Percentiles rank a stretch among this genome's conserved stretches.
phyloP scores from a whole-genome alignment of 2,888 invertebrate genomes.

The Timandra comae region DNA sequence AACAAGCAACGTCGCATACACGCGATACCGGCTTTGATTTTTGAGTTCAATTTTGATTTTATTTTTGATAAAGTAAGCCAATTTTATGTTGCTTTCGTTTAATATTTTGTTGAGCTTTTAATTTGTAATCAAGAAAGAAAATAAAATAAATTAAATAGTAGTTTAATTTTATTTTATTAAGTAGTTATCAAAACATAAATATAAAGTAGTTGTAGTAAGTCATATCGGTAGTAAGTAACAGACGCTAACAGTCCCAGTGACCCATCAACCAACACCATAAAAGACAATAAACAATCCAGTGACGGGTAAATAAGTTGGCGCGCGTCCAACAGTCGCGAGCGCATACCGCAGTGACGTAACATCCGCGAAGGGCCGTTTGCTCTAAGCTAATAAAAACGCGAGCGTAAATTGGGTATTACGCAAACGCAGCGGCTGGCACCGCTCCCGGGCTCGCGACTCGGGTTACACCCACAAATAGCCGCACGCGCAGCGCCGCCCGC shows the following conservation, averaged over 20 bases:
- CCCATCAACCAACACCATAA: constrained; percentile 68
- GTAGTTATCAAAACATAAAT: too few species aligned
- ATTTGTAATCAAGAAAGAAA: too few species aligned
- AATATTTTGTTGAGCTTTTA: too few species aligned
- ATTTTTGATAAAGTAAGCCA: too few species aligned
- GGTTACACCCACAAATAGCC: constrained; percentile 74
- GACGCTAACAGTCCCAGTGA: constrained; percentile 38
- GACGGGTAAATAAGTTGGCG: constrained; percentile 66
- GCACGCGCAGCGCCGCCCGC: constrained; percentile 40
- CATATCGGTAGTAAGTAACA: constrained; percentile 24
- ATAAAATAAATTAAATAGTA: too few species aligned
- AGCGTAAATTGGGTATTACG: constrained; percentile 62
- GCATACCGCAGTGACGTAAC: constrained; percentile 69
- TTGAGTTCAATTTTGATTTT: too few species aligned
- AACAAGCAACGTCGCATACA: too few species aligned
- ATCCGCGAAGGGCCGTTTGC: constrained; percentile 66
- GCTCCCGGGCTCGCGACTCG: constrained; percentile 69
- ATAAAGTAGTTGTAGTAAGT: constrained; percentile 10
- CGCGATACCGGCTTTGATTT: too few species aligned
- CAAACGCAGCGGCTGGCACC: constrained; percentile 68
- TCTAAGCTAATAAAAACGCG: constrained; percentile 64
- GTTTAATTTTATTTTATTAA: too few species aligned
- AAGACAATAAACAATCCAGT: constrained; percentile 70
- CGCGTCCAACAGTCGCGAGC: constrained; percentile 40
- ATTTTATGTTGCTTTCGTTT: too few species aligned